A percentile compares a stretch with the other conserved stretches of the same genome.
Evolutionary conservation across 2,797 vertebrate species (phyloP).

Genomic region (Epinephelus malabaricus): DNA sequence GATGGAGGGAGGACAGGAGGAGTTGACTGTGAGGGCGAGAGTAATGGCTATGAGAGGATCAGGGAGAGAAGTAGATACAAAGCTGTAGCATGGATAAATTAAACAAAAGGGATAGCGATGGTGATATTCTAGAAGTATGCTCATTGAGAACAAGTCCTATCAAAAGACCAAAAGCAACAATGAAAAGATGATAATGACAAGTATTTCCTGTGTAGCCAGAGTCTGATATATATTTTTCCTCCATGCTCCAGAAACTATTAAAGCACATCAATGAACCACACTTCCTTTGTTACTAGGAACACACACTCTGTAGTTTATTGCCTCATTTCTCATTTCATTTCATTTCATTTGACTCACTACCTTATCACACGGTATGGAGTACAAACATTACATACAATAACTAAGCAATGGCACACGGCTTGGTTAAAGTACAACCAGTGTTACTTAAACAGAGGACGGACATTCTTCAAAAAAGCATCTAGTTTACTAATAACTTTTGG

Average conservation of each 20-base stretch:
- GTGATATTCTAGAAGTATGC: neutral
- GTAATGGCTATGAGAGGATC: conserved; percentile 1
- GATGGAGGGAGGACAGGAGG: conserved; percentile 22
- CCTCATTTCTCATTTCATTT: neutral
- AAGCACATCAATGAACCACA: neutral
- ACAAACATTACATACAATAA: no score
- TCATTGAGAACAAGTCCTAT: neutral
- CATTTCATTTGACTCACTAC: no score
- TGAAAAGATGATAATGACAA: neutral
- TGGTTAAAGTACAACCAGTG: no score
- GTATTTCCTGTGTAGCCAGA: neutral
- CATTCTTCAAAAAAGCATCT: no score
- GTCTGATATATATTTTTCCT: neutral
- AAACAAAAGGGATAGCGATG: neutral
- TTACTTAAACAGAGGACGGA: no score
- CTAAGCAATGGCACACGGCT: no score
- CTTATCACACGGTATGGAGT: no score
- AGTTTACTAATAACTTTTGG: no score
- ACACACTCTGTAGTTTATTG: neutral
- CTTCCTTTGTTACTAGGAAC: neutral
- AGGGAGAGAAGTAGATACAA: conserved; percentile 3
- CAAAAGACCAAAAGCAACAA: neutral
- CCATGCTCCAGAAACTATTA: neutral
- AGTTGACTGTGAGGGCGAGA: conserved; percentile 14
- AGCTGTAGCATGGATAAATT: neutral